These are phyloP conservation scores for Drosophila asahinai DNA, from an alignment of 1,140 invertebrate genomes.

Conservation along the genomic window DNA sequence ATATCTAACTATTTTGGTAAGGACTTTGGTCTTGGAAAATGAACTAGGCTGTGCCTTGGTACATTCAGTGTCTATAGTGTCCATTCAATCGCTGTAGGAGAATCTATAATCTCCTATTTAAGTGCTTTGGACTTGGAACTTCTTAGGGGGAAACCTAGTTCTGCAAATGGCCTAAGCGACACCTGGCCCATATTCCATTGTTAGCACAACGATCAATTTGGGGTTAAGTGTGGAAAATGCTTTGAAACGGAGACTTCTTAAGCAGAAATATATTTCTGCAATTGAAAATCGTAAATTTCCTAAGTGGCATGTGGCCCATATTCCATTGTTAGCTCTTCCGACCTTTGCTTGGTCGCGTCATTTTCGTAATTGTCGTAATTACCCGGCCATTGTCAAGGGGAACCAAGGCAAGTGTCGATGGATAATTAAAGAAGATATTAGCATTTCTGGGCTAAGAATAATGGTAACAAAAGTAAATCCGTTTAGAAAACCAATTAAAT, in stretches of 20 bases:
- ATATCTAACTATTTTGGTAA: not conserved
- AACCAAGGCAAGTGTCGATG: conserved; percentile 25
- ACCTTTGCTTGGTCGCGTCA: conserved; percentile 9
- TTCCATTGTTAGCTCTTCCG: conserved; percentile 50
- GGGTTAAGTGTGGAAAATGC: no score
- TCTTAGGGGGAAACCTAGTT: not conserved
- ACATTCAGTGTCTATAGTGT: not conserved
- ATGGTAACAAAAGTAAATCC: not conserved
- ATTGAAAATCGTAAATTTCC: conserved; percentile 37
- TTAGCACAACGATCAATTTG: not conserved
- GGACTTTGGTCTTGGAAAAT: not conserved
- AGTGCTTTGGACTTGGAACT: conserved; percentile 1
- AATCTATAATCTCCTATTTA: conserved; percentile 1
- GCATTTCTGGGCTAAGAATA: not conserved
- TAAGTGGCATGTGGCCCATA: conserved; percentile 55
- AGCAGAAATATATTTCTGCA: not conserved
- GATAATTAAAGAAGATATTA: conserved; percentile 5
- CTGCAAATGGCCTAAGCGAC: conserved; percentile 1
- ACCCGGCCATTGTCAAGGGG: conserved; percentile 8
- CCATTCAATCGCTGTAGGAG: not conserved
- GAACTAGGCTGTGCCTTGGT: no score
- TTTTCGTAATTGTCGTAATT: conserved; percentile 47
- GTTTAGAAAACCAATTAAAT: not conserved
- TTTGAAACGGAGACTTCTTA: not conserved
- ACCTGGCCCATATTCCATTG: conserved; percentile 1